phyloP scores from a whole-genome alignment of 2,888 invertebrate genomes.

The Aricia artaxerxes region DNA sequence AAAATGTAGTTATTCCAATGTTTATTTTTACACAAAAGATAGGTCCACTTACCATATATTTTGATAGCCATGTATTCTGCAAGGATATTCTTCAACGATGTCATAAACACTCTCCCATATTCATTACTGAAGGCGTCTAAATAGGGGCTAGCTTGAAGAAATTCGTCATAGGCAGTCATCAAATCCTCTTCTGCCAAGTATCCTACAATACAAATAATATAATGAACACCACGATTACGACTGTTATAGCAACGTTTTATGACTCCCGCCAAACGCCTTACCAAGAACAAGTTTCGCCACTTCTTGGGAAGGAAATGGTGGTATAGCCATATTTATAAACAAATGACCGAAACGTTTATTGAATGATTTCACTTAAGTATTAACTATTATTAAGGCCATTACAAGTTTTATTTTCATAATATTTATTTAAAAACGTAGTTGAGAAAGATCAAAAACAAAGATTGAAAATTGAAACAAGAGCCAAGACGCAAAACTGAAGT shows the following conservation, averaged over 20 bases:
- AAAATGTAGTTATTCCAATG: not conserved
- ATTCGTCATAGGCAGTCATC: conserved; percentile 76
- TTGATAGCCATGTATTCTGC: conserved; percentile 75
- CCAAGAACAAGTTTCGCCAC: conserved; percentile 74
- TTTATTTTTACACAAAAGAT: not conserved
- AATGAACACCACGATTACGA: not conserved
- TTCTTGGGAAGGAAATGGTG: conserved; percentile 71
- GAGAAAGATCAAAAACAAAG: not conserved
- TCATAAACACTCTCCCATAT: conserved; percentile 75
- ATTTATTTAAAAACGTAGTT: not conserved
- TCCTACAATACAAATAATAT: conserved; percentile 50
- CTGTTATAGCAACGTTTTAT: conserved; percentile 36
- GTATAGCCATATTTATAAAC: conserved; percentile 56
- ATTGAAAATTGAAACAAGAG: not conserved
- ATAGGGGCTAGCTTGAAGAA: conserved; percentile 71
- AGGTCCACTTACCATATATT: conserved; percentile 58
- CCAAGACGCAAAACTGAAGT: conserved; percentile 13
- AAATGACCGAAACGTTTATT: not conserved
- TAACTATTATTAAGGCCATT: not conserved
- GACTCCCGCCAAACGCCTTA: conserved; percentile 73
- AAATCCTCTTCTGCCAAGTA: conserved; percentile 75
- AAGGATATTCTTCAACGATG: conserved; percentile 69
- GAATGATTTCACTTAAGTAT: not conserved
- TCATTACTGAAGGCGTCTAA: conserved; percentile 70
- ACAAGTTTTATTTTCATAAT: not conserved